These are phyloP conservation scores for Drosophila nr. perissopoda DNA, from an alignment of 2,888 invertebrate species.

Conservation along the genomic window DNA sequence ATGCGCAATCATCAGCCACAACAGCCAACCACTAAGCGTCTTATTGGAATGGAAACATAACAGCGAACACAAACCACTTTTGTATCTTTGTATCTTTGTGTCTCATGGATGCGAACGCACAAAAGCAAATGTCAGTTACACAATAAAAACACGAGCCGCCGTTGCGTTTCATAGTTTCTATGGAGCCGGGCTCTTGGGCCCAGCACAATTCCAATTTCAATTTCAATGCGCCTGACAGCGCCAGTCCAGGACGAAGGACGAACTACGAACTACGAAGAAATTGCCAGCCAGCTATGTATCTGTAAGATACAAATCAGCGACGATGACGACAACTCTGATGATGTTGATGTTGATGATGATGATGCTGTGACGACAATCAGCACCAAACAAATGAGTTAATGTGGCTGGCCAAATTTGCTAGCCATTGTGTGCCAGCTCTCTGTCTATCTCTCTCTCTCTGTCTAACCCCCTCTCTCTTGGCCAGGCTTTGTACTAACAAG, in stretches of 20 bases:
- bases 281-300: slow-evolving; percentile 28
- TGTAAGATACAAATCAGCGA: slow-evolving; percentile 65
- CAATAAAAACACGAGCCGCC: slow-evolving; percentile 64
- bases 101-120: slow-evolving; percentile 48
- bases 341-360: slow-evolving; percentile 33
- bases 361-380: slow-evolving; percentile 66
- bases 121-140: slow-evolving; percentile 72
- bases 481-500: slow-evolving; percentile 71
- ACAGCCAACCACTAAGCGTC: slow-evolving; percentile 25
- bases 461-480: slow-evolving; percentile 26
- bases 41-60: slow-evolving; percentile 59
- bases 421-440: slow-evolving; percentile 52
- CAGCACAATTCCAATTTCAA: slow-evolving; percentile 64
- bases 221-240: slow-evolving; percentile 79
- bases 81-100: slow-evolving; percentile 69
- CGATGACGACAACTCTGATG: slow-evolving; percentile 21
- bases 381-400: slow-evolving; percentile 77
- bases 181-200: slow-evolving; percentile 18
- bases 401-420: slow-evolving; percentile 66
- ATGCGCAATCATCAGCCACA: slow-evolving; percentile 70
- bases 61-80: slow-evolving; percentile 57
- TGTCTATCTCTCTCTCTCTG: slow-evolving; percentile 1
- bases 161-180: slow-evolving; percentile 35
- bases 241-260: slow-evolving; percentile 56
- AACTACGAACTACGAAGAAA: slow-evolving; percentile 14